Conservation (phyloP, 1,140 invertebrate species). For the Dolichoris vasculosae region DNA sequence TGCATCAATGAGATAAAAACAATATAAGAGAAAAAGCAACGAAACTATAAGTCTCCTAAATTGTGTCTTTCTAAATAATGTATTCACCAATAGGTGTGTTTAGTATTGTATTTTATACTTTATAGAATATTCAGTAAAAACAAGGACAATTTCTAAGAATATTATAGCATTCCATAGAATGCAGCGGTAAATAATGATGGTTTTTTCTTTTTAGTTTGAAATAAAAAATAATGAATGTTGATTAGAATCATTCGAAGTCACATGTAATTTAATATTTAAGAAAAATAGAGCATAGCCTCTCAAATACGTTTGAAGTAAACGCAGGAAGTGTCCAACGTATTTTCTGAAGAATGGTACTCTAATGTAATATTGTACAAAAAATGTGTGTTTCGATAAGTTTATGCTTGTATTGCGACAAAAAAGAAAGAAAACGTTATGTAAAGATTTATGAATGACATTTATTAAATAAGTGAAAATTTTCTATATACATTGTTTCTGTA, state of each 20-base stretch:
- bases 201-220: slow-evolving; percentile 61
- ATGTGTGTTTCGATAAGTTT: slow-evolving; percentile 52
- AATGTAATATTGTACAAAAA: slow-evolving; percentile 53
- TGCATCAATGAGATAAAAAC: slow-evolving; percentile 61
- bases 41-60: slow-evolving; percentile 65
- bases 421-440: slow-evolving; percentile 56
- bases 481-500: slow-evolving; percentile 59
- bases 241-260: slow-evolving; percentile 54
- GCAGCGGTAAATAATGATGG: slow-evolving; percentile 58
- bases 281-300: not conserved
- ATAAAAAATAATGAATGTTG: slow-evolving; percentile 61
- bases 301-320: slow-evolving; percentile 24
- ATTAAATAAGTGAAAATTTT: slow-evolving; percentile 64
- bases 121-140: slow-evolving; percentile 57
- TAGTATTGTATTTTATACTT: slow-evolving; percentile 65
- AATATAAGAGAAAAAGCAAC: slow-evolving; percentile 64
- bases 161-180: slow-evolving; percentile 62
- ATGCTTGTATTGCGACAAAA: slow-evolving; percentile 48
- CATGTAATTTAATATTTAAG: slow-evolving; percentile 42
- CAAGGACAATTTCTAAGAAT: slow-evolving; percentile 60
- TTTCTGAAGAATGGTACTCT: slow-evolving; percentile 48
- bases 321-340: slow-evolving; percentile 29
- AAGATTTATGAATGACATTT: slow-evolving; percentile 58
- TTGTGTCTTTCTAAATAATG: slow-evolving; percentile 68
- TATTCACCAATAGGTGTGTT: slow-evolving; percentile 60